Base-by-base conservation (phyloP, 2,113 vertebrate species). In the Petrocephalus microphthalmus region DNA sequence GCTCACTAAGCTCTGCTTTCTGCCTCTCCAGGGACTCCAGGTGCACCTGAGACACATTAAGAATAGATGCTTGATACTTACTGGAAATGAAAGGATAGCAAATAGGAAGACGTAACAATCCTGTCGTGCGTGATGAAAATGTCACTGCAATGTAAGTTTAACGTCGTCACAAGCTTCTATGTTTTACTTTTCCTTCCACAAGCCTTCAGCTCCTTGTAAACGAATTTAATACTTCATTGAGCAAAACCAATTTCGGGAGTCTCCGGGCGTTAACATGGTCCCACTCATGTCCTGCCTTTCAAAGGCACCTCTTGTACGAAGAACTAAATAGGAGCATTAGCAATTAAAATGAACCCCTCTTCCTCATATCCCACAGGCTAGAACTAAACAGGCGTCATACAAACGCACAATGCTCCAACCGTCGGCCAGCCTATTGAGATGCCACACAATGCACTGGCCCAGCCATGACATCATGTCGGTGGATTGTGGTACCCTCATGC, bases 1-100 rank as follows among this genome's bases (percentile, higher is more conserved):
- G 92, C 42, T 90, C 88, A 45, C 89, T 89, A 78, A 95, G 64
- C n/a, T 90, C 90, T 25, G 84, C 89, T 37, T 90, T 95, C 91
- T 96, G 94, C 33, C 22, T 84, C 90, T 95, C 93, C 91, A 95
- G 89, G 5, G 74, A 22, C 22, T 92, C 91, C 56, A 94, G 81
- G 54, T 94, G 92, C 13, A 89, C 93, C 95, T 96, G 90, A 29
- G 56, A 89, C 90, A 92, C 56, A 87, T 19, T 29, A 86, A 90
- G 25, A 81, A 88, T 88, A 92, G 88, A 84, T 3, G 37, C 60
- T 67, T 74, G 45, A 20, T 22, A 67, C 87, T 78, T 71, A 7
- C 45, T 60, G 87, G 83, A 87, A 53, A 89, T 10, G 1, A 81
- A 51, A 47, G 45, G 7, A 25, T 10, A 42, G 33, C 7, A 8